These are phyloP conservation scores for Galaxias olidus DNA, from an alignment of 2,797 vertebrate genomes.

Conservation along the genomic window DNA sequence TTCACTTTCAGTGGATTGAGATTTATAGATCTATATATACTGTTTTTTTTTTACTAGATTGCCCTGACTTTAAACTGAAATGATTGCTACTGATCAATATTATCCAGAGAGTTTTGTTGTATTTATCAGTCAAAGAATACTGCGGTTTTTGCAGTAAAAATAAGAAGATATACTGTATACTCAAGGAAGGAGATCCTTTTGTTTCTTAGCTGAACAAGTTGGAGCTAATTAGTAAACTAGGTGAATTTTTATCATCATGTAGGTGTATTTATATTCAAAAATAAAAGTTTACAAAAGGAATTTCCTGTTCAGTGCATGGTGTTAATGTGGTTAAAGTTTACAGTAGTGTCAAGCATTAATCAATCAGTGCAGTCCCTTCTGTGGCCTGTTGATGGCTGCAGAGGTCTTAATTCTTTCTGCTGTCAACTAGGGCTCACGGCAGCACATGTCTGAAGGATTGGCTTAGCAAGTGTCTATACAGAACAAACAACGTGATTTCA, in stretches of 20 bases:
- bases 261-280: no score
- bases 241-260: neutral
- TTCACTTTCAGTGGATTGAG: conserved; percentile 2
- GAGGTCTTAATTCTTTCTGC: conserved; percentile 41
- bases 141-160: neutral
- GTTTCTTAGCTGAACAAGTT: no score
- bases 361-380: conserved; percentile 36
- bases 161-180: no score
- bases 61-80: conserved; percentile 1
- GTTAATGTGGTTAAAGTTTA: neutral
- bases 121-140: neutral
- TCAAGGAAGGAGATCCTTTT: no score
- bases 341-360: neutral
- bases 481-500: neutral
- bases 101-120: neutral
- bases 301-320: no score
- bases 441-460: neutral
- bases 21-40: no score
- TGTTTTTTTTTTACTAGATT: no score
- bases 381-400: conserved; percentile 63
- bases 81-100: conserved; percentile 4
- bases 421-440: neutral
- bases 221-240: neutral
- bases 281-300: no score
- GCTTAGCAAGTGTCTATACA: neutral